Evolutionary conservation across 2,113 vertebrate genomes (phyloP), one percentile per base, ranked within the genome.

Genomic region (Misgurnus anguillicaudatus): DNA sequence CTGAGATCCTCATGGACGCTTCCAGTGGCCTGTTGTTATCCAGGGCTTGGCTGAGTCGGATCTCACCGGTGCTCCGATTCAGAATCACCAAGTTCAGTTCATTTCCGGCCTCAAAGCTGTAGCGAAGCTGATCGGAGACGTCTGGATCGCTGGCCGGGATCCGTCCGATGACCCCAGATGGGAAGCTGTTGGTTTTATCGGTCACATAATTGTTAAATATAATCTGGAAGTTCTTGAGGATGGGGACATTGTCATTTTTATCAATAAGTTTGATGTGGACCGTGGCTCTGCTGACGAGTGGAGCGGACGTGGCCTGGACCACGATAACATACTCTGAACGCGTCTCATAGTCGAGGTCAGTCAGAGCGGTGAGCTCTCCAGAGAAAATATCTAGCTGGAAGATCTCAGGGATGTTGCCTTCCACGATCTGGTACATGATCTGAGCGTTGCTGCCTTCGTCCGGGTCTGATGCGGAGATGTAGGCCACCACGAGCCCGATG

Each of bases 121-220:
- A 98, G 60, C 90, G 92, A 63, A 99, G 94, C 82, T 87, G 93
- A 82, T 99, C 97, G 0, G 95, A 96, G 78, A 97, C 66, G 0
- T 98, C 97, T 0, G 97, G 97, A 85, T 98, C 97, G 0, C 90
- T 88, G 5, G 97, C 97, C 0, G 97, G 97, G 85, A 99, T 94
- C 3, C 92, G 92, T 19, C 97, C 97, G 0, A 99, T 99, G 68
- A 96, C 88, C 0, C 96, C 97, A 0, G 91, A 91, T 0, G 97
- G 97, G 81, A 99, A 99, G 84, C 95, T 97, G 85, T 92, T 95
- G 0, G 96, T 96, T 47, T 92, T 94, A 82, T 96, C 96, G 1
- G 96, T 97, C 74, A 99, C 94, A 0, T 99, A 99, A 85, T 99
- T 98, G 89, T 99, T 99, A 89, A 99, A 99, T 82, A 98, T 94